Conservation (phyloP, 2,888 invertebrate species). For the Diabrotica balteata region DNA sequence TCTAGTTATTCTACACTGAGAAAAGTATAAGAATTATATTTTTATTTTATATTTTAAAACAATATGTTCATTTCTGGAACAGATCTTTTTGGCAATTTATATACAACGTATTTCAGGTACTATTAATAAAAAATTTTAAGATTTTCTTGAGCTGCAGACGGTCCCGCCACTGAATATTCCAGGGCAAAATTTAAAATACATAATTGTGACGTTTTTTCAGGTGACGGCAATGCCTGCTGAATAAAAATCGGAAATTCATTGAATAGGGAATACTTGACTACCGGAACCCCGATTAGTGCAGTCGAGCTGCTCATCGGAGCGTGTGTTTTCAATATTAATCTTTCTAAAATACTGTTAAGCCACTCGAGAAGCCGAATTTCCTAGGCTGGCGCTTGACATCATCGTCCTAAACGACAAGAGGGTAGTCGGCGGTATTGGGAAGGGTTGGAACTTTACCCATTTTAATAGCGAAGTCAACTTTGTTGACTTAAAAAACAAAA, state of each 20-base stretch:
- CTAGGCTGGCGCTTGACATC: slow-evolving; percentile 30
- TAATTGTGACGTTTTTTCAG: slow-evolving; percentile 35
- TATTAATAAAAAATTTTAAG: too few relatives aligned
- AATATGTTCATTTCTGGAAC: too few relatives aligned
- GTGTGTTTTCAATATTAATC: slow-evolving; percentile 44
- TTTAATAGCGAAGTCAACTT: too few relatives aligned
- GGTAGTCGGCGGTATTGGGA: slow-evolving; percentile 2
- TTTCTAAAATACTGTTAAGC: slow-evolving; percentile 42
- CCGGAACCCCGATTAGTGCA: slow-evolving; percentile 39
- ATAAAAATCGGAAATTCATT: slow-evolving; percentile 38
- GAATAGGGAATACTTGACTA: slow-evolving; percentile 38
- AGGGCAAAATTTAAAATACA: slow-evolving; percentile 25
- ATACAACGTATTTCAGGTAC: too few relatives aligned
- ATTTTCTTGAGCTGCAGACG: too few relatives aligned
- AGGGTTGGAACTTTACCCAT: neutral
- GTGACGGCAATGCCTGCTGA: slow-evolving; percentile 32
- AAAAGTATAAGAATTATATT: too few relatives aligned
- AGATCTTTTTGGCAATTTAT: too few relatives aligned
- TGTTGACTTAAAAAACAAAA: too few relatives aligned
- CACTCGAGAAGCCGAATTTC: slow-evolving; percentile 36
- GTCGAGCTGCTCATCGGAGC: slow-evolving; percentile 40
- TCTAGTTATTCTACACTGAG: too few relatives aligned
- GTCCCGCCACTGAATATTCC: slow-evolving; percentile 13
- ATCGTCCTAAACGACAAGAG: slow-evolving; percentile 10
- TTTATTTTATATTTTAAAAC: too few relatives aligned